A percentile compares a stretch with the other conserved stretches of the same genome.
Evolutionary conservation across 2,797 vertebrate genomes (phyloP).

Genomic region (Dallia pectoralis): DNA sequence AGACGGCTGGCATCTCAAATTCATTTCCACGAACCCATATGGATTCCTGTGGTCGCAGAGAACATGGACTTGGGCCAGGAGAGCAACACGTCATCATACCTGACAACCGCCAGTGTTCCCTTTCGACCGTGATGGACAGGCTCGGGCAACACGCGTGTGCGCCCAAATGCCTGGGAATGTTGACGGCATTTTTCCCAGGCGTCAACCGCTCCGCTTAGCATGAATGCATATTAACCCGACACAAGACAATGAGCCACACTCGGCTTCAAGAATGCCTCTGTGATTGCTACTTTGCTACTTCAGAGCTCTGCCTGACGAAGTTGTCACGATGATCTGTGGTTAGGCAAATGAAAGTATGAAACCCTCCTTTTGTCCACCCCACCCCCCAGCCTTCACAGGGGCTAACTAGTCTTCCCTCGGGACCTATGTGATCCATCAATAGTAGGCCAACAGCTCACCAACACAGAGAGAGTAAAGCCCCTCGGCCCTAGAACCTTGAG

Average conservation of each 20-base stretch:
- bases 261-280: conserved; percentile 25
- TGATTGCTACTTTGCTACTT: conserved; percentile 42
- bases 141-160: background rate
- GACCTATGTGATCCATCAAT: conserved; percentile 76
- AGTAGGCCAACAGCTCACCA: conserved; percentile 17
- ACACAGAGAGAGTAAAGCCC: background rate
- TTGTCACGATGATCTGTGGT: conserved; percentile 45
- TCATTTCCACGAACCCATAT: conserved; percentile 51
- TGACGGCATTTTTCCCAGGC: no score
- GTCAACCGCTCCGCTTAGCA: conserved; percentile 21
- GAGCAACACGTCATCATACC: conserved; percentile 44
- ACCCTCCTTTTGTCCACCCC: conserved; percentile 14
- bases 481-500: no score
- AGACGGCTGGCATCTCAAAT: conserved; percentile 22
- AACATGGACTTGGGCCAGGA: conserved; percentile 30
- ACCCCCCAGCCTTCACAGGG: conserved; percentile 12
- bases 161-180: background rate
- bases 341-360: conserved; percentile 34
- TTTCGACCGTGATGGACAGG: conserved; percentile 16
- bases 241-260: conserved; percentile 46
- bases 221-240: conserved; percentile 45
- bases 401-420: conserved; percentile 54
- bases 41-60: conserved; percentile 46
- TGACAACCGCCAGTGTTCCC: conserved; percentile 45
- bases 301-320: conserved; percentile 48